Evolutionary conservation across 1,140 invertebrate species (phyloP), one percentile per base, ranked within the genome.

Genomic region (Pseudomyrmex flavicornis): DNA sequence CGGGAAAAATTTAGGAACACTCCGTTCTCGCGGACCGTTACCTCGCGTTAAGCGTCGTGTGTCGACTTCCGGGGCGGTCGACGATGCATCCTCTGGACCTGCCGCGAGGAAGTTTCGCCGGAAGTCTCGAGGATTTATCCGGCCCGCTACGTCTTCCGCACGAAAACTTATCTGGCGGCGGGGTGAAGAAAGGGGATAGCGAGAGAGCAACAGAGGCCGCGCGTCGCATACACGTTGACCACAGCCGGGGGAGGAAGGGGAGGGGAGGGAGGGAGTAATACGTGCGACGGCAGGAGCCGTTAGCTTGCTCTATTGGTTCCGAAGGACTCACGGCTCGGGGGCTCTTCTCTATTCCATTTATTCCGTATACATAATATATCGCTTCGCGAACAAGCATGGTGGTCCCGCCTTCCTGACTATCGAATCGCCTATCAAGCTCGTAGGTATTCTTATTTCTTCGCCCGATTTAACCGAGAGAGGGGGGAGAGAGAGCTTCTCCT

Each of bases 301-400:
- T 91, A 90, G 85, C 87, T 89, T 87, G 88, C 90, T 87, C 91
- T 92, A 92, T 91, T 92, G 89, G 89, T 83, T 91, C 76, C 85
- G 85, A 91, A 91, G 89, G 91, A 91, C 89, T 85, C 86, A 85
- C 75, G 61, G 73, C 84, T 88, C 79, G 86, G 77, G 82, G 65
- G 50, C 86, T 89, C 85, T 66, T 85, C 86, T 88, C 83, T 86
- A 90, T 88, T 90, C 90, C 85, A 92, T 91, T 92, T 91, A 91
- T 91, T 89, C 90, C 74, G 89, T 88, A 92, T 92, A 92, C 90
- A 92, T 92, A 91, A 92, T 92, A 91, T 87, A 92, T 92, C 88
- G 88, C 83, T 87, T 89, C 76, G 77, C 82, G 79, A 90, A 82
- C 80, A 84, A 87, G 56, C 74, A 61, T 20, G 63, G 17, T 17